phyloP scores from a whole-genome alignment of 2,113 vertebrate genomes.

The Guaruba guarouba region DNA sequence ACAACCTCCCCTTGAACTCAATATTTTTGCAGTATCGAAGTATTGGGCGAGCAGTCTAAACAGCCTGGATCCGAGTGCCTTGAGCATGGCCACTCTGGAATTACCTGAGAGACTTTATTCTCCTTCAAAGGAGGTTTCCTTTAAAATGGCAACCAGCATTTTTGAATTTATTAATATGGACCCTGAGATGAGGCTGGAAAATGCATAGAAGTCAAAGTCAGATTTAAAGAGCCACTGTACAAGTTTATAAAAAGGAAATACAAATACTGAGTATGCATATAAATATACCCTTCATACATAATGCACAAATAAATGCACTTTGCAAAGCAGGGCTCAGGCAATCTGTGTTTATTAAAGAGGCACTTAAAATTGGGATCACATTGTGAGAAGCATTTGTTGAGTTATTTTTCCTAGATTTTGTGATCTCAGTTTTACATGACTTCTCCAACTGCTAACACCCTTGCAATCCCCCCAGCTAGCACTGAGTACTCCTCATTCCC shows the following conservation, averaged over 20 bases:
- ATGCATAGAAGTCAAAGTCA: background rate
- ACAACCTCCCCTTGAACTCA: background rate
- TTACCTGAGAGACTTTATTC: background rate
- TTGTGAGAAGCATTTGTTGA: background rate
- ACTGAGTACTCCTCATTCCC: background rate
- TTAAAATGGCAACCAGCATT: background rate
- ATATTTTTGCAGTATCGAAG: background rate
- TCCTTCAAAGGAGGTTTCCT: background rate
- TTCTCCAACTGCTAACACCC: background rate
- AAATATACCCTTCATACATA: background rate
- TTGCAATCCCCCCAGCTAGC: background rate
- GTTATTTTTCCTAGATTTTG: background rate
- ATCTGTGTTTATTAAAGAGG: background rate
- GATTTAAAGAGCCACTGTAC: background rate
- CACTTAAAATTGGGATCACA: background rate
- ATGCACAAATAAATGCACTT: constrained; percentile 22
- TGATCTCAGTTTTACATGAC: background rate
- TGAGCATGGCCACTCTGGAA: background rate
- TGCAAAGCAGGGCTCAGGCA: background rate
- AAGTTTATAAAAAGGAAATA: background rate
- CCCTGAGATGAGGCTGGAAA: background rate
- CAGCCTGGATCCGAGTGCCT: background rate
- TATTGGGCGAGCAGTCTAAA: background rate
- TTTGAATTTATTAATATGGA: background rate
- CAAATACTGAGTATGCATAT: background rate